Conservation (phyloP, 2,888 invertebrate species). For the Drosophila quasianomalipes region DNA sequence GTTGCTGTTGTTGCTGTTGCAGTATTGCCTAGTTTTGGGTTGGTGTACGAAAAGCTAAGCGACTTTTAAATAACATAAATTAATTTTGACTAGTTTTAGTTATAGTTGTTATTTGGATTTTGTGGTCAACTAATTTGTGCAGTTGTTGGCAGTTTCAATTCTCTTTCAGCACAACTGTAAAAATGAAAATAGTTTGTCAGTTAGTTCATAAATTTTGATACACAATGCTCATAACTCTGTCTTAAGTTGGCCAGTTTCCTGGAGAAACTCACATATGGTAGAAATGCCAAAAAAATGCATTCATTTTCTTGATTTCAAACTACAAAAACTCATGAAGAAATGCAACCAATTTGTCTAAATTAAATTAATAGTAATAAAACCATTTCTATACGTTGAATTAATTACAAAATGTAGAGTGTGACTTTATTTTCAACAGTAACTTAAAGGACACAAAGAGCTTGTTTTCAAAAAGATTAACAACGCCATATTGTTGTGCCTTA, state of each 20-base stretch:
- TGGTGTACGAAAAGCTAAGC: constrained; percentile 46
- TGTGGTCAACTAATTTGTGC: constrained; percentile 69
- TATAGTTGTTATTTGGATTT: constrained; percentile 38
- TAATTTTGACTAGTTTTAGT: constrained; percentile 67
- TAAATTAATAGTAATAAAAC: background rate
- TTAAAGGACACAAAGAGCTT: background rate
- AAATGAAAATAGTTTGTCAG: constrained; percentile 6
- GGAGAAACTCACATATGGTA: background rate
- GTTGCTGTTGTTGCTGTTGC: constrained; percentile 4
- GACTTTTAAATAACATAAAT: constrained; percentile 74
- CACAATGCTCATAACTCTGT: background rate
- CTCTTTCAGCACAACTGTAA: constrained; percentile 22
- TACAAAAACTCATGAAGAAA: background rate
- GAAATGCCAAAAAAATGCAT: background rate
- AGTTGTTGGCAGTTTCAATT: constrained; percentile 59
- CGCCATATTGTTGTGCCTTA: constrained; percentile 5
- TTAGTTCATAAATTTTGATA: constrained; percentile 11
- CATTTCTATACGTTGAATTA: background rate
- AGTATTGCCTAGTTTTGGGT: constrained; percentile 38
- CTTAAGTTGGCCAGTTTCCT: background rate
- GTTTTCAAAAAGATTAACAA: background rate
- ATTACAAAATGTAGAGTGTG: background rate
- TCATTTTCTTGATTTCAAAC: background rate
- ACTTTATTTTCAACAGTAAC: background rate
- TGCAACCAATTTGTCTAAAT: background rate